Evolutionary conservation across 2,888 invertebrate genomes (phyloP).

Genomic region (Saturnia pavonia): DNA sequence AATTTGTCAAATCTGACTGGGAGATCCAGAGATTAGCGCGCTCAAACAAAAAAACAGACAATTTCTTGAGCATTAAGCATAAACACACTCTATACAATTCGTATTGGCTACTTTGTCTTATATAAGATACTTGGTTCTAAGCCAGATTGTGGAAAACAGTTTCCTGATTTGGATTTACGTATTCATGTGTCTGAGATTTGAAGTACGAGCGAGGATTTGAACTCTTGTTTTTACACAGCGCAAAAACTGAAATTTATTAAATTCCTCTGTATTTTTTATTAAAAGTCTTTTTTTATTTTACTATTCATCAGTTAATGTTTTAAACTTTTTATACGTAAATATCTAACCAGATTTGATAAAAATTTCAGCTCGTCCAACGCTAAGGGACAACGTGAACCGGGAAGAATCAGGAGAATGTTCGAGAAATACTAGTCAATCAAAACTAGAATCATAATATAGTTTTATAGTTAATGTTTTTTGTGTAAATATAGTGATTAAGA

Average conservation of each 20-base stretch:
- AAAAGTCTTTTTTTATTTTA: not conserved
- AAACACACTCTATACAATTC: not conserved
- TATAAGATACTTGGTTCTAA: not conserved
- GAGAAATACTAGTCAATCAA: conserved; percentile 73
- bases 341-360: not conserved
- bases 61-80: no score
- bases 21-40: no score
- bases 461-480: conserved; percentile 11
- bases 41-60: no score
- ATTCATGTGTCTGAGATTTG: not conserved
- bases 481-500: conserved; percentile 5
- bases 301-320: conserved; percentile 13
- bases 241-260: not conserved
- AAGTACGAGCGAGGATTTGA: no score
- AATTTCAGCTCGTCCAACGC: conserved; percentile 61
- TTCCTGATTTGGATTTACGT: not conserved
- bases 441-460: conserved; percentile 63
- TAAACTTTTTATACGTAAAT: not conserved
- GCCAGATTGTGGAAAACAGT: not conserved
- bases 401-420: conserved; percentile 55
- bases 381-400: conserved; percentile 62
- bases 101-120: not conserved
- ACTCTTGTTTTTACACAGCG: not conserved
- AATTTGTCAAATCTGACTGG: no score
- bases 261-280: no score